Evolutionary conservation across 2,113 vertebrate genomes (phyloP), one percentile per base, ranked within the genome.

Genomic region (Ctenodactylus gundi): DNA sequence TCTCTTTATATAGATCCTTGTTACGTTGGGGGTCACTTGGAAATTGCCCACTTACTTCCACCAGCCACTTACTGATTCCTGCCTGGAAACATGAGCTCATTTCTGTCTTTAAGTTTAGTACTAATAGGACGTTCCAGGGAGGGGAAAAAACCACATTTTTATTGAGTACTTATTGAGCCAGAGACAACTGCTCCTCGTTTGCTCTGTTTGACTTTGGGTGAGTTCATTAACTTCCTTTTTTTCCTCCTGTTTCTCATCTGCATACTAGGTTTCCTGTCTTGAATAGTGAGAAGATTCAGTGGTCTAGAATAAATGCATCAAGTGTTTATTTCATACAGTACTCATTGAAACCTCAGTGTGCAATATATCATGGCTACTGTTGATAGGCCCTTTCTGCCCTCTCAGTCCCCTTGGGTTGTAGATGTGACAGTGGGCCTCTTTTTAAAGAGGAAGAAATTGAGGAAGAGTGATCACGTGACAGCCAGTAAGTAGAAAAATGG

Each of bases 261-360:
- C 12, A 41, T 39, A 29, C n/a, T 53, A 34, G 34, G 36, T 65
- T 10, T 0, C 77, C 4, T 14, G 18, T 15, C 17, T 0, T 25
- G 18, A 67, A 7, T 13, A 2, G 10, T 44, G 13, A 39, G 58
- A 60, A 57, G 39, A 70, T 9, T 85, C 60, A 65, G 0, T 60
- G 31, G n/a, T 49, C 64, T 2, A 9, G 21, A 68, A 68, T 75
- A 76, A 51, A 58, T 75, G 2, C 10, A 7, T 9, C 23, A n/a
- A 67, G 7, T 12, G 0, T 77, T 90, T 27, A 75, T 29, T 77
- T 90, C 21, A 75, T 29, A n/a, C 1, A 49, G 80, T 1, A 15
- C 17, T 0, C 2, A n/a, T 3, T 39, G 8, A 5, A 1, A 81
- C 11, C 4, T 34, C 18, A 46, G 51, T 13, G 20, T 4, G 31